phyloP scores from a whole-genome alignment of 1,140 invertebrate genomes.

The Propsilocerus akamusi region DNA sequence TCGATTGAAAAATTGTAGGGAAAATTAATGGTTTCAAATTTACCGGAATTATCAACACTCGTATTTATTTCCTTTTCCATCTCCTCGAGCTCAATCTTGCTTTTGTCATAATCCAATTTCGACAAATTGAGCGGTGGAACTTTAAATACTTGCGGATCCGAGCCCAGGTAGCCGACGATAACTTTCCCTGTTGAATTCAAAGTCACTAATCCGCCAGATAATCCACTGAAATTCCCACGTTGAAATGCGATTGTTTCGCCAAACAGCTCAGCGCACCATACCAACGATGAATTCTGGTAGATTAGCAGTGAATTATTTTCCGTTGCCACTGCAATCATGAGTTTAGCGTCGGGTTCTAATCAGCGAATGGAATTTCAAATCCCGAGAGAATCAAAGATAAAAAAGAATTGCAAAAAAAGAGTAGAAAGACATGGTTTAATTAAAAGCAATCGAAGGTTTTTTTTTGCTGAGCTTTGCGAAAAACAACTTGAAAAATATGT shows the following conservation, averaged over 20 bases:
- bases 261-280: conserved; percentile 50
- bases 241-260: conserved; percentile 16
- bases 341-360: conserved; percentile 30
- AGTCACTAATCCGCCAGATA: conserved; percentile 18
- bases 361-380: conserved; percentile 5
- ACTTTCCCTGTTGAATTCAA: conserved; percentile 14
- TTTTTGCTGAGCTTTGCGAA: no score
- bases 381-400: no score
- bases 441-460: no score
- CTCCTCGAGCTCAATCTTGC: conserved; percentile 19
- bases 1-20: not conserved
- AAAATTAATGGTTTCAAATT: not conserved
- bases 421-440: no score
- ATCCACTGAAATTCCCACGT: conserved; percentile 16
- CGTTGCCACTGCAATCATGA: conserved; percentile 34
- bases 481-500: no score
- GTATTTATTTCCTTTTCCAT: conserved; percentile 23
- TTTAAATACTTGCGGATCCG: conserved; percentile 19
- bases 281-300: conserved; percentile 47
- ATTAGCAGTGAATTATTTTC: conserved; percentile 42
- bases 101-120: conserved; percentile 17
- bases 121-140: conserved; percentile 17
- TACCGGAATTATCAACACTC: conserved; percentile 13
- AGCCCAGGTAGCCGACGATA: conserved; percentile 18
- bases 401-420: no score